phyloP scores from a whole-genome alignment of 2,797 vertebrate species.

The Tokudaia muenninki region DNA sequence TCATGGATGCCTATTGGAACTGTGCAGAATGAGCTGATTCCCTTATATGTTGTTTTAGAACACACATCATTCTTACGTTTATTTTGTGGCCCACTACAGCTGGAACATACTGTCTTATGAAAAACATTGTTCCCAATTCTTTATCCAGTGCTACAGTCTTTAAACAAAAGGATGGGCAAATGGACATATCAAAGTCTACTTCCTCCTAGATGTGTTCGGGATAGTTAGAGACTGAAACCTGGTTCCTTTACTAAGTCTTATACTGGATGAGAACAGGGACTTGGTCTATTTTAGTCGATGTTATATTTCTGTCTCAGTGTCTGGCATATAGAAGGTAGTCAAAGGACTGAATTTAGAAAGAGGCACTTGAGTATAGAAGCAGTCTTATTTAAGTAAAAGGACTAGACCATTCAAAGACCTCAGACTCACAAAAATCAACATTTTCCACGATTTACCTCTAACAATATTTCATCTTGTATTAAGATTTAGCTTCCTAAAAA shows the following conservation, averaged over 20 bases:
- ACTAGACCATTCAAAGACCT: slow-evolving; percentile 8
- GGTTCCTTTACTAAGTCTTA: neutral
- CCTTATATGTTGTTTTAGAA: neutral
- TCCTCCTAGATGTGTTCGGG: neutral
- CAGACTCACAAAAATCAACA: slow-evolving; percentile 38
- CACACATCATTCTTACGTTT: neutral
- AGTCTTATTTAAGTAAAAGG: slow-evolving; percentile 47
- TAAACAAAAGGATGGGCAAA: neutral
- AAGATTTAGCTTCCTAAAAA: slow-evolving; percentile 36
- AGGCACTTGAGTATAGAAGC: slow-evolving; percentile 18
- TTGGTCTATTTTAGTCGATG: slow-evolving; percentile 40
- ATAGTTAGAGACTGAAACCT: neutral
- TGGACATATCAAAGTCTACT: neutral
- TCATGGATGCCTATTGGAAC: neutral
- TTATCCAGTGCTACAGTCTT: neutral
- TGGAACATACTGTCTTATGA: neutral
- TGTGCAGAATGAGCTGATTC: neutral
- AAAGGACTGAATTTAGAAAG: slow-evolving; percentile 54
- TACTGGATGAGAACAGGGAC: neutral
- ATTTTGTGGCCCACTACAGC: neutral
- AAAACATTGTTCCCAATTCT: neutral
- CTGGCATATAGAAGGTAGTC: slow-evolving; percentile 4
- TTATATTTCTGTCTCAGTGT: slow-evolving; percentile 45
- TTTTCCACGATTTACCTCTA: slow-evolving; percentile 33
- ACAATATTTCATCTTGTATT: neutral